phyloP scores from a whole-genome alignment of 2,888 invertebrate genomes.

The Idaea dimidiata region DNA sequence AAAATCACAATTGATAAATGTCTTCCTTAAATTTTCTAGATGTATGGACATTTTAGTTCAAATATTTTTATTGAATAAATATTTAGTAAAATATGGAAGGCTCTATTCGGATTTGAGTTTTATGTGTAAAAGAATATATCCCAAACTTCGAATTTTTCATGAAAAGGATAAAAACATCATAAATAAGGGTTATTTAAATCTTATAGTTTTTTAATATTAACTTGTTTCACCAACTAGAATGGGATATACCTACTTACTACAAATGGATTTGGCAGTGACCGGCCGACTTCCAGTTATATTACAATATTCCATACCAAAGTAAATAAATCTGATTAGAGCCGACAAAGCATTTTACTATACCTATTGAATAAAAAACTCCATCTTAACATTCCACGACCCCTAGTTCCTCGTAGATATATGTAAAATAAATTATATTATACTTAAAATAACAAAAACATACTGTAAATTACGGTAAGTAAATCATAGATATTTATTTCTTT shows the following conservation, averaged over 20 bases:
- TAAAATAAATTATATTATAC: background rate
- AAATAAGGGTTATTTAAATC: too few species aligned
- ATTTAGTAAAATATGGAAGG: background rate
- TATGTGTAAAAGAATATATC: background rate
- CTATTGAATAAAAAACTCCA: background rate
- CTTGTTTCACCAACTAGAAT: too few species aligned
- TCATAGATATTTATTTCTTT: background rate
- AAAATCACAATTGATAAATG: conserved; percentile 35
- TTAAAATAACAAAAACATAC: too few species aligned
- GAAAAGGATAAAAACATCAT: too few species aligned
- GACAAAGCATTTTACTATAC: background rate
- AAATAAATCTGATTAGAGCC: background rate
- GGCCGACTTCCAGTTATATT: too few species aligned
- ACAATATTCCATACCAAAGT: too few species aligned
- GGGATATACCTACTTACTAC: too few species aligned
- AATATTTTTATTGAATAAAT: background rate
- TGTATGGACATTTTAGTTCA: conserved; percentile 16
- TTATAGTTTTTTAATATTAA: too few species aligned
- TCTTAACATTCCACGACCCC: background rate
- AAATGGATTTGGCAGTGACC: too few species aligned
- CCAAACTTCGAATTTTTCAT: too few species aligned
- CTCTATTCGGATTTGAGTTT: background rate
- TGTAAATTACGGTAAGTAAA: background rate
- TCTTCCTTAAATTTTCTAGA: conserved; percentile 46
- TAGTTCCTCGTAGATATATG: background rate